These are phyloP conservation scores for Mythimna impura DNA, from an alignment of 2,888 invertebrate species.

Conservation along the genomic window DNA sequence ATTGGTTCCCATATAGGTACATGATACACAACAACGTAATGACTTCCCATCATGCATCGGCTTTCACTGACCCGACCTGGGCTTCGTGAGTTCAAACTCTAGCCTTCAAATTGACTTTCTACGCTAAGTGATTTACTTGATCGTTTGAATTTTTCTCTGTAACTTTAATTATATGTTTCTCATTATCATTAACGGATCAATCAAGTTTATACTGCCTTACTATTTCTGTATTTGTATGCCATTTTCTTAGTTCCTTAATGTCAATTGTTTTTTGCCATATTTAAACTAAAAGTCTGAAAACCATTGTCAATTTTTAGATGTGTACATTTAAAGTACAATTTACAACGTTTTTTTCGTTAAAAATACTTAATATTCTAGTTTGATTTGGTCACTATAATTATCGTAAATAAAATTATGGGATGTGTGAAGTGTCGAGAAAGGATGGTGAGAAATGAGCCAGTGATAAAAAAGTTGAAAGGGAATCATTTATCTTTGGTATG, in stretches of 20 bases:
- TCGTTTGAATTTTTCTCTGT: conserved; percentile 24
- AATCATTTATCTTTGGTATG: too few species aligned
- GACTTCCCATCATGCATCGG: conserved; percentile 31
- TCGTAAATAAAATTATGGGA: too few species aligned
- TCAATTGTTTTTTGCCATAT: neutral
- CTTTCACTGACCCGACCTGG: conserved; percentile 49
- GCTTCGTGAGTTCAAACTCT: conserved; percentile 49
- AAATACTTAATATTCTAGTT: too few species aligned
- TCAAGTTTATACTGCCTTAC: neutral
- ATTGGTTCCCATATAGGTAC: conserved; percentile 24
- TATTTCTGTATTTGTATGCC: neutral
- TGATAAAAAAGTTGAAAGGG: too few species aligned
- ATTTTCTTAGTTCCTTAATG: neutral
- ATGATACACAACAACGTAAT: conserved; percentile 32
- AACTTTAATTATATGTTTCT: conserved; percentile 10
- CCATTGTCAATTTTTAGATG: too few species aligned
- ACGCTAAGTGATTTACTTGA: conserved; percentile 48
- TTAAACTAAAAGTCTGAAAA: neutral
- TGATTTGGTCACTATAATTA: too few species aligned
- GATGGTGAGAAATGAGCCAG: too few species aligned
- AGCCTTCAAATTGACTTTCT: conserved; percentile 45
- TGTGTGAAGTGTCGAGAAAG: too few species aligned
- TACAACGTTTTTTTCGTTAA: too few species aligned
- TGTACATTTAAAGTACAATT: too few species aligned
- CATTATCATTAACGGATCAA: neutral